A percentile compares a stretch with the other conserved stretches of the same genome.
phyloP scores from a whole-genome alignment of 1,140 invertebrate species.

The Caenorhabditis briggsae region DNA sequence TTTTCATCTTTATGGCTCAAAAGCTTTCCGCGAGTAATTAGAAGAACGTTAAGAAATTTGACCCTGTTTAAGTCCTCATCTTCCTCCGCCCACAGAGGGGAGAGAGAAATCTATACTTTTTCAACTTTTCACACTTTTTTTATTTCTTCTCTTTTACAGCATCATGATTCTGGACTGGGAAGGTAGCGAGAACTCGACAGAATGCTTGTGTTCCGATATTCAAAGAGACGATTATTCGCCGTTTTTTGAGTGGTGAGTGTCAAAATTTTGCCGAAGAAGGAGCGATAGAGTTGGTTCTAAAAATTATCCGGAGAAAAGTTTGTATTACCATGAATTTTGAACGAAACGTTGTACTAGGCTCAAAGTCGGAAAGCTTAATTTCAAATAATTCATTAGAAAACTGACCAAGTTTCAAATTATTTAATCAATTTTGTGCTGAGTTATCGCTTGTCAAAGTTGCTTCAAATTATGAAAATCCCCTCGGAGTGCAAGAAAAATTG shows the following conservation, averaged over 20 bases:
- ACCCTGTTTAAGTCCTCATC: not conserved
- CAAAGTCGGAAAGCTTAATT: too few relatives aligned
- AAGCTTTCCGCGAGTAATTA: not conserved
- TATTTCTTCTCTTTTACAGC: not conserved
- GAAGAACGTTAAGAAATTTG: conserved; percentile 52
- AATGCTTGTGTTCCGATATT: conserved; percentile 71
- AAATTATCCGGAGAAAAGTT: too few relatives aligned
- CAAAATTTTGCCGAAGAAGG: too few relatives aligned
- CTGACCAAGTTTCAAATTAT: too few relatives aligned
- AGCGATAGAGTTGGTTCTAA: too few relatives aligned
- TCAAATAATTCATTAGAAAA: too few relatives aligned
- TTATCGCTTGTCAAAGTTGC: too few relatives aligned
- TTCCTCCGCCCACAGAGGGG: not conserved
- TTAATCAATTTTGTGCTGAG: too few relatives aligned
- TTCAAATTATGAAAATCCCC: too few relatives aligned
- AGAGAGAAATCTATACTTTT: not conserved
- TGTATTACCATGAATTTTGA: too few relatives aligned
- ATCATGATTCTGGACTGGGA: conserved; percentile 50
- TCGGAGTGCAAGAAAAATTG: not conserved
- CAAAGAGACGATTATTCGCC: conserved; percentile 77
- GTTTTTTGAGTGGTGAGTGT: conserved; percentile 75
- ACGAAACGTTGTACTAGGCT: too few relatives aligned
- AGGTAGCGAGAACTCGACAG: conserved; percentile 63
- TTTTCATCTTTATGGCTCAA: not conserved
- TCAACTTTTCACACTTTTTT: not conserved